Conservation (phyloP, 1,140 invertebrate genomes). For the Archivesica marissinica region DNA sequence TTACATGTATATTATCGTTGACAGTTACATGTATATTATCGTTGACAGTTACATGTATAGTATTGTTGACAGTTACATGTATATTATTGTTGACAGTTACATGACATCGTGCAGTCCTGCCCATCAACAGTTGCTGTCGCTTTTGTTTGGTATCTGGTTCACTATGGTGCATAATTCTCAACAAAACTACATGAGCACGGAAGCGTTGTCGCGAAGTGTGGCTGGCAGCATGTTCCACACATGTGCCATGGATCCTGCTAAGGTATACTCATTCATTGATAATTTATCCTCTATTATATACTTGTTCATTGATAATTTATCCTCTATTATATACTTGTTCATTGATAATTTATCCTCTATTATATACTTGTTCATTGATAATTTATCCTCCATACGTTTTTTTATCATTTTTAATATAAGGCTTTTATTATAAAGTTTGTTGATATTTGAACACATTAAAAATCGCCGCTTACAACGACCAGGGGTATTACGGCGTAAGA, state of each 20-base stretch:
- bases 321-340: background rate
- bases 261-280: too few relatives aligned
- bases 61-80: too few relatives aligned
- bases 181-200: conserved; percentile 93
- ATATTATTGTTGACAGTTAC: too few relatives aligned
- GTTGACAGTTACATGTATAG: too few relatives aligned
- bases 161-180: conserved; percentile 97
- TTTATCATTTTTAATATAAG: too few relatives aligned
- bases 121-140: conserved; percentile 96
- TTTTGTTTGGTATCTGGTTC: conserved; percentile 97
- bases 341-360: background rate
- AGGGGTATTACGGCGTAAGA: too few relatives aligned
- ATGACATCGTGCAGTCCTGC: conserved; percentile 94
- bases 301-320: background rate
- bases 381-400: background rate
- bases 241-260: conserved; percentile 81
- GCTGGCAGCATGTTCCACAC: conserved; percentile 98
- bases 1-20: too few relatives aligned
- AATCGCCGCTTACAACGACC: too few relatives aligned
- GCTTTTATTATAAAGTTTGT: too few relatives aligned
- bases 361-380: background rate
- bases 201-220: conserved; percentile 96
- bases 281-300: background rate
- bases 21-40: too few relatives aligned
- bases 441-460: too few relatives aligned